Evolutionary conservation across 2,113 vertebrate species (phyloP).

Genomic region (Neomonachus schauinslandi): DNA sequence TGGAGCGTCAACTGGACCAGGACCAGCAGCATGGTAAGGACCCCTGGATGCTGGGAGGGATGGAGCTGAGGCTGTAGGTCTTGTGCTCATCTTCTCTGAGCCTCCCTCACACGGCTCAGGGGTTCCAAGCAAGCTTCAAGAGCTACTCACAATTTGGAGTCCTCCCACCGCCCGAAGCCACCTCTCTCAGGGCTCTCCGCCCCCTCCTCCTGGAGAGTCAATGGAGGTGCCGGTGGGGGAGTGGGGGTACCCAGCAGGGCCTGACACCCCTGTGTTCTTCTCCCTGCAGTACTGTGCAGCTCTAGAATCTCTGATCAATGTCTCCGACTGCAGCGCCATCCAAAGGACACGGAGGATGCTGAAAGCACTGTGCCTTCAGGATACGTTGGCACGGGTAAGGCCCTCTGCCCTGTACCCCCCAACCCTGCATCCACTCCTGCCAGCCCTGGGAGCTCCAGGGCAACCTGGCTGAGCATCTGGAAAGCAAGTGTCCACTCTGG

Average conservation of each 20-base stretch:
- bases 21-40: conserved; percentile 40
- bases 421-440: too few species aligned
- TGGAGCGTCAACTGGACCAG: conserved; percentile 58
- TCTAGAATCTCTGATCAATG: conserved; percentile 49
- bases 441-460: not conserved
- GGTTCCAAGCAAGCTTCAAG: not conserved
- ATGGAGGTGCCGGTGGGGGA: not conserved
- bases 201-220: not conserved
- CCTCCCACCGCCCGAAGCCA: not conserved
- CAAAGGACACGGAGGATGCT: conserved; percentile 50
- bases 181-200: accelerated
- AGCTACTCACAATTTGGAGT: not conserved
- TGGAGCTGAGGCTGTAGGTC: accelerated
- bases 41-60: accelerated
- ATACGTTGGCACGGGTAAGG: not conserved
- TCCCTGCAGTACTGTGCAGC: conserved; percentile 61
- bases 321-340: conserved; percentile 63
- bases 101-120: accelerated
- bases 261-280: not conserved
- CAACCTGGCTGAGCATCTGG: not conserved
- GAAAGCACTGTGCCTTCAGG: not conserved
- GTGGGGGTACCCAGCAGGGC: not conserved
- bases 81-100: not conserved
- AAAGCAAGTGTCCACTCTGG: not conserved
- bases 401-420: accelerated